These are phyloP conservation scores for Heliconius sara DNA, from an alignment of 2,888 invertebrate species.

Conservation along the genomic window DNA sequence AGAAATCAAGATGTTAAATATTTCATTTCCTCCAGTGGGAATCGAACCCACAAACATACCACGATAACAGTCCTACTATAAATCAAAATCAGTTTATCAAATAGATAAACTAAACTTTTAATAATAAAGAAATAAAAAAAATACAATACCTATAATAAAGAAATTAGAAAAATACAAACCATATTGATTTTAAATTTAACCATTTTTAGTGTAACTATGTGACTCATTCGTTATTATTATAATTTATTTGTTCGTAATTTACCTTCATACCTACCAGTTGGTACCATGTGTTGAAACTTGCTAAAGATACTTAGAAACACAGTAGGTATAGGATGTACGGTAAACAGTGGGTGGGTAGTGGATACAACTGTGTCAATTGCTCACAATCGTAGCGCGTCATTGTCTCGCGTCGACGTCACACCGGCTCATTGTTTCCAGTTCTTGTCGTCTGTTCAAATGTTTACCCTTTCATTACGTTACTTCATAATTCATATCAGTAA, in stretches of 20 bases:
- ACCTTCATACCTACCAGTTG: neutral
- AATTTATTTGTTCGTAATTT: neutral
- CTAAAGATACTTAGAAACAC: neutral
- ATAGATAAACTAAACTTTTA: no score
- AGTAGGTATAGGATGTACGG: slow-evolving; percentile 9
- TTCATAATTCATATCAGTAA: slow-evolving; percentile 37
- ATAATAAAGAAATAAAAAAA: no score
- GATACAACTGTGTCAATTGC: slow-evolving; percentile 56
- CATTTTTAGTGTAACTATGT: neutral
- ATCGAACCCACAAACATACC: no score
- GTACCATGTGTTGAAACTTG: neutral
- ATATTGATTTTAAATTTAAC: neutral
- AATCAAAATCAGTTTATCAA: no score
- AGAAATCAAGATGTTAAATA: no score
- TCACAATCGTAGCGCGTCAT: slow-evolving; percentile 44
- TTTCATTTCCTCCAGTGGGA: no score
- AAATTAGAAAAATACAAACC: neutral
- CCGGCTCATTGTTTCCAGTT: slow-evolving; percentile 40
- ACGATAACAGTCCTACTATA: no score
- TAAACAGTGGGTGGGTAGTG: slow-evolving; percentile 30
- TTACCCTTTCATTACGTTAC: slow-evolving; percentile 45
- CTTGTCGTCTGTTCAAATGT: slow-evolving; percentile 36
- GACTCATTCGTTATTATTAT: neutral
- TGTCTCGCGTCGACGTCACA: slow-evolving; percentile 39
- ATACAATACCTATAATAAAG: neutral